A percentile compares a stretch with the other conserved stretches of the same genome.
These are phyloP conservation scores for Nesometra sesokonis DNA, from an alignment of 35 echinoderm and acorn worm genomes.

Conservation along the genomic window DNA sequence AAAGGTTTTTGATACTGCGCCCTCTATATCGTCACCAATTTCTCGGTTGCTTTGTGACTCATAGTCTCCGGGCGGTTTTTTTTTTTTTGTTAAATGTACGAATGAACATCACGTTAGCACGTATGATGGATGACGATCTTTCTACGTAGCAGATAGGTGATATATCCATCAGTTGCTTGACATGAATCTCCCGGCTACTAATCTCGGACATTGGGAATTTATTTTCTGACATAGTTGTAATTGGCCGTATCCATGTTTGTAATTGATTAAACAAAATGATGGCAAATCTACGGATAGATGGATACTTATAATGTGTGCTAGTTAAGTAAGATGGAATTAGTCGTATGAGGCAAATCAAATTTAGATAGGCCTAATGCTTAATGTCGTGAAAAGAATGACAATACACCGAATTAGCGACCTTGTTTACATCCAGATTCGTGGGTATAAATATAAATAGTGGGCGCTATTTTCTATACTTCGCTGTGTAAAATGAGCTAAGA, in stretches of 20 bases:
- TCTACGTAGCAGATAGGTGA: background rate
- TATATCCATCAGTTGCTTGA: background rate
- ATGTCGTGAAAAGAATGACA: too few species aligned
- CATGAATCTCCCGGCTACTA: background rate
- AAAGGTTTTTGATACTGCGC: background rate
- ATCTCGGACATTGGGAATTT: background rate
- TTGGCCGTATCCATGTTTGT: background rate
- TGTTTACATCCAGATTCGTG: too few species aligned
- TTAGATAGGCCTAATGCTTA: too few species aligned
- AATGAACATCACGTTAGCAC: background rate
- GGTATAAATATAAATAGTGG: too few species aligned
- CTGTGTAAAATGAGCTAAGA: too few species aligned
- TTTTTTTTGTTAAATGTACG: background rate
- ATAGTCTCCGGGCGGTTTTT: too few species aligned
- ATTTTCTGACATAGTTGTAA: background rate
- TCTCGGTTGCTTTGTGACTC: background rate
- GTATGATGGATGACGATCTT: background rate
- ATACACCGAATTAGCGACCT: too few species aligned
- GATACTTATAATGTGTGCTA: too few species aligned
- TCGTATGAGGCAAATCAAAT: too few species aligned
- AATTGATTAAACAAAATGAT: background rate
- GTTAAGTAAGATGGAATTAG: too few species aligned
- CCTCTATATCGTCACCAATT: background rate
- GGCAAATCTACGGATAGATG: background rate
- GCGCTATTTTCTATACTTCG: too few species aligned